Percentiles rank a stretch among this genome's conserved stretches.
Conservation (phyloP, 1,140 invertebrate genomes). For the Apolygus lucorum region DNA sequence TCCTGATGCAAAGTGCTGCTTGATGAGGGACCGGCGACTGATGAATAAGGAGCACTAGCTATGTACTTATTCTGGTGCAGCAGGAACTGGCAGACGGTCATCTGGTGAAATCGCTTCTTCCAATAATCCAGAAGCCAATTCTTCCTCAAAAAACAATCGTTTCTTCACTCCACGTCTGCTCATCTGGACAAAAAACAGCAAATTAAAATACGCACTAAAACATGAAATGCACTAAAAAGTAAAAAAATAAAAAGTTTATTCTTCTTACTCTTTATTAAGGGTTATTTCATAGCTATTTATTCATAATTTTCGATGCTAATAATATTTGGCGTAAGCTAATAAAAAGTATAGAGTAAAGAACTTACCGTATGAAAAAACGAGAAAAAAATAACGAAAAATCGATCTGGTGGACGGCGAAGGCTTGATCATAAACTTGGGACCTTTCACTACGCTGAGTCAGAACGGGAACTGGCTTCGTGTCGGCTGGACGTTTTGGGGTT, state of each 20-base stretch:
- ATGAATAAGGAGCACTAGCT: conserved; percentile 13
- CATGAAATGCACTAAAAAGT: no score
- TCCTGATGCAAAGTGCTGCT: conserved; percentile 2
- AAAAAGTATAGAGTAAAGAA: no score
- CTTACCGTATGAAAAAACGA: no score
- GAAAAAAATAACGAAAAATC: no score
- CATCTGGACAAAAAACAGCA: conserved; percentile 12
- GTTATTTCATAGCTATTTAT: no score
- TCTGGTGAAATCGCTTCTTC: conserved; percentile 15
- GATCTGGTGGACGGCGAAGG: no score
- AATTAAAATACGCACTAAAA: conserved; percentile 3
- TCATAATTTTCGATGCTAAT: no score
- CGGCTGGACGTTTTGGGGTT: no score
- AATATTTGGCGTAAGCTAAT: no score
- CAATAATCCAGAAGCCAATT: conserved; percentile 16
- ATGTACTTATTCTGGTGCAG: neutral
- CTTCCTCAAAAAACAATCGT: conserved; percentile 4
- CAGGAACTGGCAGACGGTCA: conserved; percentile 14
- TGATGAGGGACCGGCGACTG: conserved; percentile 14
- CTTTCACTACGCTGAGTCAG: no score
- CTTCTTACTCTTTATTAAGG: neutral
- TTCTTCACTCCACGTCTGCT: conserved; percentile 10
- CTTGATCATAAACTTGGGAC: no score
- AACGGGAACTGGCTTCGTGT: no score
- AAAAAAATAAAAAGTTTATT: neutral